Conservation (phyloP, 2,888 invertebrate species). For the Metalampra italica region DNA sequence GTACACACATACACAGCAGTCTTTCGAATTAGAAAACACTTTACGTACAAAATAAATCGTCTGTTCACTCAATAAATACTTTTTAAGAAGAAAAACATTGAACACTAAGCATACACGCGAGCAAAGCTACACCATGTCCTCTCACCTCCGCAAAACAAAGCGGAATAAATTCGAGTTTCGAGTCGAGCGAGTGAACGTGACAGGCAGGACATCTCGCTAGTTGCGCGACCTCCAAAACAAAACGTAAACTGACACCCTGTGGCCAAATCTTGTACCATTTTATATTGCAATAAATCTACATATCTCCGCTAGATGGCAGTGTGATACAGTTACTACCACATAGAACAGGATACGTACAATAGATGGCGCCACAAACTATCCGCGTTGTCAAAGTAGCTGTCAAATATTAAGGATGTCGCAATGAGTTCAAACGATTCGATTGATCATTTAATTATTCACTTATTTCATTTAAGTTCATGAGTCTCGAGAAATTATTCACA, state of each 20-base stretch:
- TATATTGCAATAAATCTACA: background rate
- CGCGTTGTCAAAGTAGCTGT: background rate
- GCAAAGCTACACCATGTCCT: slow-evolving; percentile 48
- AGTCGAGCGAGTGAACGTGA: slow-evolving; percentile 34
- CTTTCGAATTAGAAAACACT: slow-evolving; percentile 48
- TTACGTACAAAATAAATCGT: slow-evolving; percentile 36
- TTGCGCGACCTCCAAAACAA: slow-evolving; percentile 40
- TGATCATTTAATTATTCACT: no score
- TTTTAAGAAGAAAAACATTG: slow-evolving; percentile 62
- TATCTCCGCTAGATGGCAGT: slow-evolving; percentile 11
- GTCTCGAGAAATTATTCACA: no score
- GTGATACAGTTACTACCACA: background rate
- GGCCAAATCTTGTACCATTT: slow-evolving; percentile 9
- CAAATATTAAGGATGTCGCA: no score
- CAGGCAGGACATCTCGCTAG: slow-evolving; percentile 45
- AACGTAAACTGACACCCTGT: slow-evolving; percentile 46
- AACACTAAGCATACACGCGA: slow-evolving; percentile 48
- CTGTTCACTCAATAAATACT: slow-evolving; percentile 59
- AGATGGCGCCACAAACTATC: background rate
- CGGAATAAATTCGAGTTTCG: slow-evolving; percentile 55
- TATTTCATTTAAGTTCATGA: no score
- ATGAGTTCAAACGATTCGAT: no score
- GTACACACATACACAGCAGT: slow-evolving; percentile 56
- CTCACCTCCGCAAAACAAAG: slow-evolving; percentile 77
- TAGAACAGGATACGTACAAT: background rate